phyloP scores from a whole-genome alignment of 2,888 invertebrate genomes.

The Zygogramma bicolorata region DNA sequence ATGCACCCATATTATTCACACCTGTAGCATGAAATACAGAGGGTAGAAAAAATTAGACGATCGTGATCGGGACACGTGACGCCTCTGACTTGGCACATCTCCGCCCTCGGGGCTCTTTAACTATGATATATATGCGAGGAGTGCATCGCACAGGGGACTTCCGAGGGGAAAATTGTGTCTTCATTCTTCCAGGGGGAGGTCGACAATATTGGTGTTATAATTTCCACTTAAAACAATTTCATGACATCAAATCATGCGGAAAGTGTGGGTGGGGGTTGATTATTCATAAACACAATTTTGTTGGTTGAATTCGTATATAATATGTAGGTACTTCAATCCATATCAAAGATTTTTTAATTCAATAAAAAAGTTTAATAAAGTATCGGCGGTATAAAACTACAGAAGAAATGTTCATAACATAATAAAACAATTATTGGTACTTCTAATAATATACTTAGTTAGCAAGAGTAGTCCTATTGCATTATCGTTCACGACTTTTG shows the following conservation, averaged over 20 bases:
- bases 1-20: conserved; percentile 30
- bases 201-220: conserved; percentile 36
- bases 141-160: conserved; percentile 37
- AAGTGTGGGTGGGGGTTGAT: not conserved
- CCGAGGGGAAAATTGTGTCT: conserved; percentile 39
- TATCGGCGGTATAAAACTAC: too few species aligned
- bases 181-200: conserved; percentile 35
- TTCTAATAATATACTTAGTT: too few species aligned
- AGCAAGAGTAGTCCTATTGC: too few species aligned
- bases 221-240: conserved; percentile 31
- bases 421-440: too few species aligned
- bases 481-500: too few species aligned
- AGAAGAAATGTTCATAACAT: too few species aligned
- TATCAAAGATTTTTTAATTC: too few species aligned
- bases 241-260: conserved; percentile 18
- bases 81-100: conserved; percentile 43
- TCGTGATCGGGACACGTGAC: conserved; percentile 40
- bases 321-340: too few species aligned
- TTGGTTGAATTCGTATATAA: not conserved
- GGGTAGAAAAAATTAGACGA: conserved; percentile 35
- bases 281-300: not conserved
- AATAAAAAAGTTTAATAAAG: too few species aligned
- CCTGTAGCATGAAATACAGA: conserved; percentile 34
- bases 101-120: conserved; percentile 54
- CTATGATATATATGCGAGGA: conserved; percentile 47